phyloP scores from a whole-genome alignment of 2,888 invertebrate genomes.

The Eucriotettix oculatus region DNA sequence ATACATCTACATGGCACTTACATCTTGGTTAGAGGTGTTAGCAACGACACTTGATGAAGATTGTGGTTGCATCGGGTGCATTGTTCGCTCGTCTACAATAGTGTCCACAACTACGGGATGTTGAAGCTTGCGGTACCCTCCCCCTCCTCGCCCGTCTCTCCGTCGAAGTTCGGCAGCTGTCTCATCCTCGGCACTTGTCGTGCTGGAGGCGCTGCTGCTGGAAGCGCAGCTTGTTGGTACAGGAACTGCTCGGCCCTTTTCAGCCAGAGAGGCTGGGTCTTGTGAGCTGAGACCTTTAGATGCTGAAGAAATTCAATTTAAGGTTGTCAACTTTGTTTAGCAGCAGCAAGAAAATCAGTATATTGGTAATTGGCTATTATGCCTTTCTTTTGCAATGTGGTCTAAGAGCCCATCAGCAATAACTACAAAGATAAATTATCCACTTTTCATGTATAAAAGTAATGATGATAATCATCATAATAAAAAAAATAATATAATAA shows the following conservation, averaged over 20 bases:
- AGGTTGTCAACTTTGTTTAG: too few relatives aligned
- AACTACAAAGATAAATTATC: too few relatives aligned
- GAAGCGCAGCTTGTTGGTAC: slow-evolving; percentile 3
- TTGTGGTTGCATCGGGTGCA: background rate
- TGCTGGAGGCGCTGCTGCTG: slow-evolving; percentile 4
- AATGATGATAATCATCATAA: too few relatives aligned
- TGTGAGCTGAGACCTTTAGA: background rate
- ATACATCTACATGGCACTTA: too few relatives aligned
- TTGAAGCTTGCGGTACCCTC: background rate
- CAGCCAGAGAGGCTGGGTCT: slow-evolving; percentile 32
- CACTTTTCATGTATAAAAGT: too few relatives aligned
- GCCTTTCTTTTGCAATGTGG: too few relatives aligned
- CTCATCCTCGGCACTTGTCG: background rate
- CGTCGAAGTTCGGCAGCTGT: slow-evolving; percentile 1
- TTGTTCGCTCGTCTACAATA: background rate
- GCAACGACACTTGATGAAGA: slow-evolving; percentile 19
- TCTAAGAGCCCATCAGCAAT: too few relatives aligned
- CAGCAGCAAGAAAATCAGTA: too few relatives aligned
- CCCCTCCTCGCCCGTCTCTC: slow-evolving; percentile 6
- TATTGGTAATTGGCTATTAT: too few relatives aligned
- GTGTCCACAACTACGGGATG: background rate
- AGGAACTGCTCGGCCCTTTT: slow-evolving; percentile 30
- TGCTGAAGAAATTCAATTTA: too few relatives aligned
- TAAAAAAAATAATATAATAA: too few relatives aligned
- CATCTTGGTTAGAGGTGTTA: slow-evolving; percentile 50